phyloP scores from a whole-genome alignment of 2,797 vertebrate species.

The Girardinus metallicus region DNA sequence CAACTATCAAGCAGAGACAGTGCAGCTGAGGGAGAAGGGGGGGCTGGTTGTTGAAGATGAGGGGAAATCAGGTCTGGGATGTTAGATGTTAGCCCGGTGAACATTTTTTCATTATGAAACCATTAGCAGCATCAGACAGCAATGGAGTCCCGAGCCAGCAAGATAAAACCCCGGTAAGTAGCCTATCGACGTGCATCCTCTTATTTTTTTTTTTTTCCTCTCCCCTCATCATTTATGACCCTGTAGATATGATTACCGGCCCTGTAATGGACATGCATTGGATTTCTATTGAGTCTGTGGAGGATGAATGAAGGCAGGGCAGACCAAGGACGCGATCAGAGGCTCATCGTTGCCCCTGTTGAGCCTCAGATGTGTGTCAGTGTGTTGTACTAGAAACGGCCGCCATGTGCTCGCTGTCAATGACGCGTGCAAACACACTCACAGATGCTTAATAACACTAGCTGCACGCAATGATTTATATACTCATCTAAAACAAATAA shows the following conservation, averaged over 20 bases:
- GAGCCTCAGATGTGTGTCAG: slow-evolving; percentile 73
- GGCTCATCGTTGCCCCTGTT: slow-evolving; percentile 36
- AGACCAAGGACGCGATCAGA: slow-evolving; percentile 45
- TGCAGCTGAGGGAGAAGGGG: slow-evolving; percentile 47
- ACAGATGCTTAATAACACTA: slow-evolving; percentile 8
- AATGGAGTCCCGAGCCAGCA: slow-evolving; percentile 98
- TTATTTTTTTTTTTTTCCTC: slow-evolving; percentile 18
- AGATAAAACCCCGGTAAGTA: slow-evolving; percentile 97
- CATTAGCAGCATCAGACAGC: slow-evolving; percentile 93
- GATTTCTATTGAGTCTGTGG: slow-evolving; percentile 64
- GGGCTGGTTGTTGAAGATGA: slow-evolving; percentile 67
- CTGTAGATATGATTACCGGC: slow-evolving; percentile 68
- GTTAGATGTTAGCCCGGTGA: slow-evolving; percentile 87
- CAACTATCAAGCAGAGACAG: slow-evolving; percentile 71
- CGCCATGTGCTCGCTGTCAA: slow-evolving; percentile 75
- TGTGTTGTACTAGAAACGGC: slow-evolving; percentile 72
- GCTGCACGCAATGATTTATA: neutral
- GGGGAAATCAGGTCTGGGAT: slow-evolving; percentile 83
- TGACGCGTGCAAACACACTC: slow-evolving; percentile 37
- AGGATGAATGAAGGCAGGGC: slow-evolving; percentile 62
- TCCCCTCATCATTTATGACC: slow-evolving; percentile 52
- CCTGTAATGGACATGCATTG: slow-evolving; percentile 68
- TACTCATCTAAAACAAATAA: neutral
- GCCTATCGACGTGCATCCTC: slow-evolving; percentile 54
- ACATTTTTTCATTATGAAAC: slow-evolving; percentile 96